Percentiles rank a stretch among this genome's conserved stretches.
These are phyloP conservation scores for Molossus alvarezi DNA, from an alignment of 2,797 vertebrate species.

Conservation along the genomic window DNA sequence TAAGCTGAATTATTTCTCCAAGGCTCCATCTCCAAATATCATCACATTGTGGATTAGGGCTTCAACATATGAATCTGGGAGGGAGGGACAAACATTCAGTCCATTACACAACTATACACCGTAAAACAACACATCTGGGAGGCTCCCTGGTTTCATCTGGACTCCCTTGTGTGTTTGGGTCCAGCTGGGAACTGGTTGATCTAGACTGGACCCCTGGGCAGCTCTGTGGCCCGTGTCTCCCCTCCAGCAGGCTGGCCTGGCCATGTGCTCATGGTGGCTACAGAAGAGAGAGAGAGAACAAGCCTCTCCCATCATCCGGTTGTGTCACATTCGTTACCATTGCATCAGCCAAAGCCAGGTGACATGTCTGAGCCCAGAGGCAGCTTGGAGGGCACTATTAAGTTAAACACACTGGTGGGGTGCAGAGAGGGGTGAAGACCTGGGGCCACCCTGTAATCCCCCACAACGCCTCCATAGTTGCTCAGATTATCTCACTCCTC, in stretches of 20 bases:
- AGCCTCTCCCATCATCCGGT: neutral
- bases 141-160: neutral
- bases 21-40: neutral
- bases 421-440: accelerated
- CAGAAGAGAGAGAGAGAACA: neutral
- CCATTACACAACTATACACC: too few relatives aligned
- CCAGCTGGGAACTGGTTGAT: neutral
- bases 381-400: neutral
- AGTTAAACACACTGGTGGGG: neutral
- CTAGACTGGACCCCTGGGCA: neutral
- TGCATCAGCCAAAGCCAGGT: neutral
- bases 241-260: neutral
- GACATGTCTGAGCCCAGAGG: neutral
- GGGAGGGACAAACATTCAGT: neutral
- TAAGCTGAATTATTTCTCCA: neutral
- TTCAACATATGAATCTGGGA: neutral
- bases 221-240: accelerated
- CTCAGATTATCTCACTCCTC: neutral
- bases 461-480: neutral
- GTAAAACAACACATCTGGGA: neutral
- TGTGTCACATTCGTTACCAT: neutral
- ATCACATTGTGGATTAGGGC: neutral
- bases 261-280: too few relatives aligned
- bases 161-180: neutral
- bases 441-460: neutral